Percentiles rank a stretch among this genome's conserved stretches.
Evolutionary conservation across 2,797 vertebrate species (phyloP).

Genomic region (Bradypodion ventrale): DNA sequence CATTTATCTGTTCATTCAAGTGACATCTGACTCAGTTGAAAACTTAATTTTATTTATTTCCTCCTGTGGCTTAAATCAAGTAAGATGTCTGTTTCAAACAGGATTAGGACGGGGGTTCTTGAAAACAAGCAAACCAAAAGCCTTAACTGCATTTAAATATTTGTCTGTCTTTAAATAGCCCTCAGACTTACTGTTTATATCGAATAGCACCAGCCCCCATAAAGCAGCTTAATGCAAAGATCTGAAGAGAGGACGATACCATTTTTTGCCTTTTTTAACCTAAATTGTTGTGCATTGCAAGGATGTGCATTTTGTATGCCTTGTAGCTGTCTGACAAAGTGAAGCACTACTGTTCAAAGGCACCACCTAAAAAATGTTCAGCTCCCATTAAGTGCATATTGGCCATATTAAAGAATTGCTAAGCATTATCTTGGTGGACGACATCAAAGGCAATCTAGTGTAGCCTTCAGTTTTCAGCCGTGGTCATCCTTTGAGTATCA

Average conservation of each 20-base stretch:
- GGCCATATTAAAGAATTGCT: not conserved
- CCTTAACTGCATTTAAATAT: conserved; percentile 27
- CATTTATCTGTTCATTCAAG: not conserved
- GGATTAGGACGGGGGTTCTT: not conserved
- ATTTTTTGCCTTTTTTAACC: conserved; percentile 37
- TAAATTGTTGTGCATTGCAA: conserved; percentile 46
- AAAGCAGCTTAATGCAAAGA: conserved; percentile 38
- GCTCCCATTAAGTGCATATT: too few relatives aligned
- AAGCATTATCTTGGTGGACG: not conserved
- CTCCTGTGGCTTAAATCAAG: conserved; percentile 38
- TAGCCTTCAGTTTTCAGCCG: not conserved
- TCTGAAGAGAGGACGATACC: conserved; percentile 27
- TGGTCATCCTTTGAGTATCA: too few relatives aligned
- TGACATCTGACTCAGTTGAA: conserved; percentile 20
- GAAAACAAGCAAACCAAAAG: conserved; percentile 18
- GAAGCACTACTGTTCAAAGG: conserved; percentile 59
- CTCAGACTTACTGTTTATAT: conserved; percentile 46
- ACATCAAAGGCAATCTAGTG: not conserved
- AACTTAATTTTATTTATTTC: conserved; percentile 36
- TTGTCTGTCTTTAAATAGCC: conserved; percentile 51
- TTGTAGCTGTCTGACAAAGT: conserved; percentile 26
- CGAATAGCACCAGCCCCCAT: not conserved
- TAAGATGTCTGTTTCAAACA: conserved; percentile 32
- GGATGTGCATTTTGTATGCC: not conserved
- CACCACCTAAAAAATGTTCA: conserved; percentile 26